These are phyloP conservation scores for Urechis unicinctus DNA, from an alignment of 2,888 invertebrate genomes.

Conservation along the genomic window DNA sequence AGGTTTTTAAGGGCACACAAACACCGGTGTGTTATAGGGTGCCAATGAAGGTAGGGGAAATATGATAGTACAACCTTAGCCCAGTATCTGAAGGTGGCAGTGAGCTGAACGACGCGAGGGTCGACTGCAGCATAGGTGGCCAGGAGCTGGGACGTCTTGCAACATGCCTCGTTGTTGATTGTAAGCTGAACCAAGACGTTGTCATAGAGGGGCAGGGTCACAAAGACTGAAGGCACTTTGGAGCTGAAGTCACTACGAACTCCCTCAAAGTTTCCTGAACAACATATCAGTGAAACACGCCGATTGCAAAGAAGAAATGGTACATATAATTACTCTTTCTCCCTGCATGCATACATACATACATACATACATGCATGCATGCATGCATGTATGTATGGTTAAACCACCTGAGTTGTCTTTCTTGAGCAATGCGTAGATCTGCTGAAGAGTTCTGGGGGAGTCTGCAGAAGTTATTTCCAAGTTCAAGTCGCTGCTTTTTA, in stretches of 20 bases:
- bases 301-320: background rate
- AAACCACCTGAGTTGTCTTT: slow-evolving; percentile 12
- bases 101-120: slow-evolving; percentile 51
- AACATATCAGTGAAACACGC: background rate
- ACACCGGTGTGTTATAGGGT: too few relatives aligned
- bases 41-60: too few relatives aligned
- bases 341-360: too few relatives aligned
- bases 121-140: slow-evolving; percentile 54
- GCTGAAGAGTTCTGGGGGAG: slow-evolving; percentile 3
- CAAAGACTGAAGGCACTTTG: slow-evolving; percentile 46
- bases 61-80: too few relatives aligned
- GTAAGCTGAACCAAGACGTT: slow-evolving; percentile 37
- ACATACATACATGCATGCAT: too few relatives aligned
- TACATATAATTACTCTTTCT: too few relatives aligned
- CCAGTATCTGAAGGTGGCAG: slow-evolving; percentile 48
- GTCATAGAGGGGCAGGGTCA: slow-evolving; percentile 30
- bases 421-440: slow-evolving; percentile 5
- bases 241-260: slow-evolving; percentile 46
- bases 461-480: slow-evolving; percentile 35
- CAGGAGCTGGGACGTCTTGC: slow-evolving; percentile 55
- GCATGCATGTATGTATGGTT: background rate
- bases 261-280: slow-evolving; percentile 18
- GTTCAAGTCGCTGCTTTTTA: slow-evolving; percentile 51
- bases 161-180: slow-evolving; percentile 47
- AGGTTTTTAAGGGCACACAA: too few relatives aligned